Percentiles rank a stretch among this genome's conserved stretches.
Conservation (phyloP, 2,888 invertebrate genomes). For the Andricus curvator region DNA sequence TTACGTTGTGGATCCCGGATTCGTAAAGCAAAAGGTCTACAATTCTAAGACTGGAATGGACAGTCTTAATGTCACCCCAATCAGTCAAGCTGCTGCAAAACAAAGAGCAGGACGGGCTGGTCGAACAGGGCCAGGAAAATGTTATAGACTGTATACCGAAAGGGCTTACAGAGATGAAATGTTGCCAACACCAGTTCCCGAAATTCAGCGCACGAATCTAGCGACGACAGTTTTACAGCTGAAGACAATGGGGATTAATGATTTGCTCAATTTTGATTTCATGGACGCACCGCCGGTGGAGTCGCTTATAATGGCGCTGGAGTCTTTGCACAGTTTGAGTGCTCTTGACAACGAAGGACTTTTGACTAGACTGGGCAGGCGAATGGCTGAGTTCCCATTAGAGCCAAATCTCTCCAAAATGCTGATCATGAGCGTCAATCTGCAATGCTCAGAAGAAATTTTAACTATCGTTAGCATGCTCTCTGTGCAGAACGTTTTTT, state of each 20-base stretch:
- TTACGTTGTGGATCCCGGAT: constrained; percentile 99
- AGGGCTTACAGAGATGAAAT: constrained; percentile 99
- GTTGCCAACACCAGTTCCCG: constrained; percentile 98
- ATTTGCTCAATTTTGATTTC: constrained; percentile 98
- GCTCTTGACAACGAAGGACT: constrained; percentile 97
- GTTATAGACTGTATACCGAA: constrained; percentile 98
- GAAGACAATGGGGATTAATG: constrained; percentile 99
- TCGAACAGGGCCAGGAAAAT: constrained; percentile 98
- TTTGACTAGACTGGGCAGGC: constrained; percentile 85
- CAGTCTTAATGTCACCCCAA: constrained; percentile 98
- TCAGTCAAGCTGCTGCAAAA: constrained; percentile 98
- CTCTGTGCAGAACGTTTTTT: constrained; percentile 99
- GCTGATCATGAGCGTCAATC: constrained; percentile 98
- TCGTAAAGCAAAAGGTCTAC: constrained; percentile 99
- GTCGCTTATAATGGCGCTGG: constrained; percentile 97
- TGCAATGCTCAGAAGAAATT: constrained; percentile 98
- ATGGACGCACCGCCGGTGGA: constrained; percentile 99
- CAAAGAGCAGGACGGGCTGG: constrained; percentile 93
- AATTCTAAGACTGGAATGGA: constrained; percentile 99
- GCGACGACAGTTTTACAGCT: constrained; percentile 97
- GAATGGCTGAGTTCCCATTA: constrained; percentile 99
- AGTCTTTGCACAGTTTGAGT: constrained; percentile 96
- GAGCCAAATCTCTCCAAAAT: constrained; percentile 99
- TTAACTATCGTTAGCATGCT: constrained; percentile 99
- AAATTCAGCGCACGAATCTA: constrained; percentile 98